Base-by-base conservation (phyloP, 2,797 vertebrate genomes). In the Anolis apletophallus region DNA sequence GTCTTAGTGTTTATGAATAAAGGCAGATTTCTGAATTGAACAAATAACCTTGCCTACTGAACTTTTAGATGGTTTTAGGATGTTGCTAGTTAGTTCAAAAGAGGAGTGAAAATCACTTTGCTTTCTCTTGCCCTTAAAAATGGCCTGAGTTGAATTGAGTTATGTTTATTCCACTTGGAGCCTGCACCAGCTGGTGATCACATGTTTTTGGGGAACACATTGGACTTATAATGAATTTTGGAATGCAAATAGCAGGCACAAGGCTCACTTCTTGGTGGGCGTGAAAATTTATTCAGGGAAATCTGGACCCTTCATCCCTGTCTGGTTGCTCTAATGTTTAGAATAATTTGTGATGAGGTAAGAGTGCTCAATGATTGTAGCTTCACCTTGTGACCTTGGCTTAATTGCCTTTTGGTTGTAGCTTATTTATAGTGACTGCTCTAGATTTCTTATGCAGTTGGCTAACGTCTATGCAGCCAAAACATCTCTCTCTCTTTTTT, bases 91-190 rank as follows among this genome's bases (percentile, higher is more conserved):
- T 83, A 83, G 50, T 59, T 91, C 73, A 83, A 59, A 59, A 82
- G 73, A 55, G 71, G 76, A 83, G 90, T 64, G 32, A 84, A 94
- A 94, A 91, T 82, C 34, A 84, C 84, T 93, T 77, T 75, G 32
- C 50, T 85, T 94, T 94, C 80, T 90, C 90, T 79, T 90, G 90
- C 93, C 87, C 78, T 94, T 91, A 93, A 94, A 91, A 54, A 88
- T 86, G 54, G 61, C 85, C 73, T 71, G 55, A n/a, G 29, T 92
- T 92, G 80, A 93, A 93, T 94, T 93, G 57, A 93, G 93, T 94
- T 91, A 88, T 91, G 86, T 92, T 95, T 95, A 94, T 94, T 93
- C 74, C 59, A 88, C 79, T 92, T 93, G 85, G 85, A 94, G 5
- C 68, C 72, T 72, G 21, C 88, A 94, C 68, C 77, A 90, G 59